Base-by-base conservation (phyloP, 2,888 invertebrate genomes). In the Corbicula japonica region DNA sequence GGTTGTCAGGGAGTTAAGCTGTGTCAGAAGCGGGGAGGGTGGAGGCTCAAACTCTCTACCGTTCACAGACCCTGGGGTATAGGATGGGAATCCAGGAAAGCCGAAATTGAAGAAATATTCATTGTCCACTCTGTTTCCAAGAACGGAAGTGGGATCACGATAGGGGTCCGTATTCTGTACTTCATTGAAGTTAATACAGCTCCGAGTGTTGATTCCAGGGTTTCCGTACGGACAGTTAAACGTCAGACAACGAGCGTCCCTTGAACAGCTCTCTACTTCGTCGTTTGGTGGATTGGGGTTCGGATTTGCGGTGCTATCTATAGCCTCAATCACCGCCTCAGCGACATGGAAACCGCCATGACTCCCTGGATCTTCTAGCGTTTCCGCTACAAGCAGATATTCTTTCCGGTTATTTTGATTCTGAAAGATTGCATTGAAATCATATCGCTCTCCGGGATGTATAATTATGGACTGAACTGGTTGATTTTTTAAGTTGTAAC, bases 351-450 rank as follows among this genome's bases (percentile, higher is more conserved):
- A 76, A 32, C 62, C 50, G 4, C 26, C 26, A 15, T 44, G 4
- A 50, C 70, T 83, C 23, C 44, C 48, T 0, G 26, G 32, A 10
- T 46, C 32, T 56, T 87, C 87, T 3, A 87, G 54, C 0, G 84
- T 85, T 70, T 82, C 76, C n/a, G 84, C 88, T n/a, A 87, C 74
- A 4, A 90, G 48, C 80, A 84, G 83, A 71, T 88, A 88, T n/a
- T 80, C 75, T 10, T 68, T 63, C 15, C 6, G 34, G 1, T 48
- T 21, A 3, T 75, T 32, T 2, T 10, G 12, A 0, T 56, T n/a
- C 52, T 80, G 30, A 23, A 28, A 35, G 5, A 8, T 21, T 50
- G 58, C 58, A 41, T 54, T 50, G 41, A 89, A 84, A 56, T 89
- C 88, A 28, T 80, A 73, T 38, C 85, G 68, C 60, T 89, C 87